Base-by-base conservation (phyloP, 2,888 invertebrate species). In the Itoplectis maculator region DNA sequence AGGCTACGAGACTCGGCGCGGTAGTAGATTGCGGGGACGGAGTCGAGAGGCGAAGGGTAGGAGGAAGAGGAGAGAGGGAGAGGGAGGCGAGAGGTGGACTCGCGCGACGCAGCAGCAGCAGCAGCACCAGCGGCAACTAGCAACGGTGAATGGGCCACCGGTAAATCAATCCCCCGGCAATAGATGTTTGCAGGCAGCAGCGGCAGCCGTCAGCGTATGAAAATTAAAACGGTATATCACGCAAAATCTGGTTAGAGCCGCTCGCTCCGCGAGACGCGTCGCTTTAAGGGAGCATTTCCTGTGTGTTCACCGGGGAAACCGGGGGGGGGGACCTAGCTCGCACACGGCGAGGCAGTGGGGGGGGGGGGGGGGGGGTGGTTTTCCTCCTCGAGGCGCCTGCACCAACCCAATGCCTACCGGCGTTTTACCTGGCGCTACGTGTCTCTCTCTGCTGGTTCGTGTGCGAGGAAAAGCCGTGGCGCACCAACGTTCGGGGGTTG, bases 101-200 rank as follows among this genome's bases (percentile, higher is more conserved):
- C 40, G 63, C 63, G 63, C 40, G 63, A 42, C 42, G 59, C 54
- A 54, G 51, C 51, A 54, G 73, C 73, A 29, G 56, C n/a, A n/a
- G n/a, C n/a, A n/a, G 59, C 54, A 54, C 42, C 51, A 54, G 73
- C 73, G 5, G 56, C 59, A 68, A 72, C 78, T 79, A 82, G 78
- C 81, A 72, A 82, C 85, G n/a, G 79, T 78, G 78, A 80, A 59
- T 73, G 81, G 82, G 81, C 73, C 61, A 77, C 45, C 86, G 85
- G 87, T 89, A 90, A 90, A 90, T 90, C 90, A 90, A 89, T 90
- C 89, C 86, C 72, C 70, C 68, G 61, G 87, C 86, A 88, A 89
- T 88, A 88, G 88, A 88, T 87, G 85, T 88, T 89, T 85, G 80
- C 79, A 78, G 76, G 82, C 79, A 76, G 76, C 81, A 81, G 70